Conservation (phyloP, 2,113 vertebrate genomes). For the Podarcis cretensis region DNA sequence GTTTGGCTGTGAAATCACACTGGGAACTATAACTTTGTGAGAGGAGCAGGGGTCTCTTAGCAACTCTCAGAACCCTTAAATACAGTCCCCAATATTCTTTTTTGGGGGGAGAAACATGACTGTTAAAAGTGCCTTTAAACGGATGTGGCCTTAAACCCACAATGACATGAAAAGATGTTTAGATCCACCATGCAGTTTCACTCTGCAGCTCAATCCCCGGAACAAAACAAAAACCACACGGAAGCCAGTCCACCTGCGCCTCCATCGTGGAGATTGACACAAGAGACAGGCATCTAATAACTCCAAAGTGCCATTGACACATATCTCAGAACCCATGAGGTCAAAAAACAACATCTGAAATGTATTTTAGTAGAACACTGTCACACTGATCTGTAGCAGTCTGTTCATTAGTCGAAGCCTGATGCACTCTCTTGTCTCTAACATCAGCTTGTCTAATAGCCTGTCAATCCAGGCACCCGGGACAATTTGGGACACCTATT, state of each 20-base stretch:
- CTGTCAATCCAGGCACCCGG: neutral
- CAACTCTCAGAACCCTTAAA: too few species aligned
- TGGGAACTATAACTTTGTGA: too few species aligned
- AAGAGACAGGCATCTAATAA: neutral
- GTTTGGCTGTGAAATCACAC: too few species aligned
- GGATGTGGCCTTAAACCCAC: neutral
- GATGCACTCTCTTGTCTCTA: neutral
- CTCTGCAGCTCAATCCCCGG: neutral
- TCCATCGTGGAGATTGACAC: neutral
- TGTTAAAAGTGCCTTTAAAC: too few species aligned
- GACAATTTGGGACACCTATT: neutral
- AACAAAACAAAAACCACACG: neutral
- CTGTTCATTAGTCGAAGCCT: neutral
- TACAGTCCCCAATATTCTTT: too few species aligned
- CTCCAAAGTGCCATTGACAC: neutral
- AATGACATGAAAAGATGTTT: neutral
- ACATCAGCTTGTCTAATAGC: neutral
- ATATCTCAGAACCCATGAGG: neutral
- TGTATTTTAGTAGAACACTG: neutral
- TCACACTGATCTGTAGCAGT: neutral
- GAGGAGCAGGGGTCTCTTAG: too few species aligned
- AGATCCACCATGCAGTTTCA: neutral
- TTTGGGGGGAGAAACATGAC: too few species aligned
- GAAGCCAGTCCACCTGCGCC: neutral
- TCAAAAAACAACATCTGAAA: neutral